These are phyloP conservation scores for Belgica antarctica DNA, from an alignment of 2,888 invertebrate genomes.

Conservation along the genomic window DNA sequence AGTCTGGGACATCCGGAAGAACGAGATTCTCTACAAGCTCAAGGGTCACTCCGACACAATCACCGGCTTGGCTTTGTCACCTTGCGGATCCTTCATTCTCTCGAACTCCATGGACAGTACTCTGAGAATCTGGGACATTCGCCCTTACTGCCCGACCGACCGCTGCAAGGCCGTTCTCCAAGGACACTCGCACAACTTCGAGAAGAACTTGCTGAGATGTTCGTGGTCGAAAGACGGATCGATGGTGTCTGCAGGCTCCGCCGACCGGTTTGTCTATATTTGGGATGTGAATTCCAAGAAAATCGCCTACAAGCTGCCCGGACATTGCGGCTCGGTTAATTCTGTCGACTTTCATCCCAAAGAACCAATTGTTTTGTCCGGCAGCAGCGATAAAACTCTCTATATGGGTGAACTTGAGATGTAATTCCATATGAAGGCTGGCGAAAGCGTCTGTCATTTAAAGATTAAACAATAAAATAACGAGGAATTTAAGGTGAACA, in stretches of 20 bases:
- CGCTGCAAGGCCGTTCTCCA: conserved; percentile 88
- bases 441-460: no score
- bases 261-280: conserved; percentile 91
- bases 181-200: conserved; percentile 96
- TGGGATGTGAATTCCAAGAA: conserved; percentile 95
- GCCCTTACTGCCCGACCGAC: conserved; percentile 90
- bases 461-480: no score
- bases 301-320: conserved; percentile 93
- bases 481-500: no score
- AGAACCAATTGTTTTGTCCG: conserved; percentile 91
- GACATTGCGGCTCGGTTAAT: conserved; percentile 96
- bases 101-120: conserved; percentile 98
- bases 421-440: no score
- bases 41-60: conserved; percentile 95
- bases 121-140: conserved; percentile 92
- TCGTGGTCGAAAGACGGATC: conserved; percentile 93
- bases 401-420: conserved; percentile 91
- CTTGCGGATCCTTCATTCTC: conserved; percentile 83
- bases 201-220: conserved; percentile 91
- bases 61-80: conserved; percentile 82
- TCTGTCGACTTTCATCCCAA: conserved; percentile 92
- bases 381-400: conserved; percentile 91
- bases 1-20: conserved; percentile 95
- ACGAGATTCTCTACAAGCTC: conserved; percentile 77
- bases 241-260: conserved; percentile 87